Base-by-base conservation (phyloP, 2,113 vertebrate genomes). In the Bubo blakistoni region DNA sequence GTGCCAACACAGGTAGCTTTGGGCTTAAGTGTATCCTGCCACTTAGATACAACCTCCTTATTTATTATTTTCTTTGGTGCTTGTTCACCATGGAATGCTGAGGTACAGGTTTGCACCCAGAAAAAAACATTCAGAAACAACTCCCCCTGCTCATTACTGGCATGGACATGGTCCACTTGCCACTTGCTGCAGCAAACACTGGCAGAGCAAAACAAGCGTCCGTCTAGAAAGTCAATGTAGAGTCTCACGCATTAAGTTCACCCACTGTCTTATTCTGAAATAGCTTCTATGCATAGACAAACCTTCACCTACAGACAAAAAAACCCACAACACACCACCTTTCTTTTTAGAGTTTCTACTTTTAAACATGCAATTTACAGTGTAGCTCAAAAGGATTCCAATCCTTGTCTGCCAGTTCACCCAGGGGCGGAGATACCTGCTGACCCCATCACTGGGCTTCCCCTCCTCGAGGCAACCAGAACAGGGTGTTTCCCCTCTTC, bases 261-360 rank as follows among this genome's bases (percentile, higher is more conserved):
- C 6, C 10, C 62, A 27, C 27, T 27, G 4, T 2, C 27, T 70
- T 36, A 2, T 2, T 49, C 54, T 34, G 44, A 44, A 88, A 40
- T 0, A 88, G 3, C 8, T 70, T 51, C 59, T 42, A 25, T 16
- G 11, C 3, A 0, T 0, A 12, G 38, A 38, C 13, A 79, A 59
- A 34, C 6, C 22, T 46, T 29, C 65, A 71, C 6, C 15, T 61
- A 11, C 13, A 40, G 44, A 18, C 12, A 25, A 12, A 22, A 77
- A 40, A 40, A 40, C 10, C 38, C 38, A 11, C 11, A 11, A 40
- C 40, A 38, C 38, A 38, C 38, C 38, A 6, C 2, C 14, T 51
- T 38, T 26, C 10, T 25, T 46, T 40, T 59, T 3, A 11, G 26
- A 47, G 16, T 22, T 90, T 66, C 36, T n/a, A 6, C 12, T 67